Conservation (phyloP, 2,113 vertebrate species). For the Murina feae region DNA sequence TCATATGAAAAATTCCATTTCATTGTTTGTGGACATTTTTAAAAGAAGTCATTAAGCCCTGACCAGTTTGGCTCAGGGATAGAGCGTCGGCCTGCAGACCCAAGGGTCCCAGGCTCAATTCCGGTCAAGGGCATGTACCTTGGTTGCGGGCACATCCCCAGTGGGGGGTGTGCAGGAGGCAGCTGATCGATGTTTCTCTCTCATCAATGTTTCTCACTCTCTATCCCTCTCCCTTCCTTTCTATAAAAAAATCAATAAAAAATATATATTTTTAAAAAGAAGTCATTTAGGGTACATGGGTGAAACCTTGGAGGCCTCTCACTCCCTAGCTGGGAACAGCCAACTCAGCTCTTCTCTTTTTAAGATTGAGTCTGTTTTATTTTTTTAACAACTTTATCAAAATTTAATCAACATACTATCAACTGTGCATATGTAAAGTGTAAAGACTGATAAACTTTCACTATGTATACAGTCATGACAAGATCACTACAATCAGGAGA, state of each 20-base stretch:
- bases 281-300: background rate
- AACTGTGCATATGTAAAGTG: background rate
- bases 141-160: too few species aligned
- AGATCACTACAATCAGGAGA: background rate
- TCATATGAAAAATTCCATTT: background rate
- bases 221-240: too few species aligned
- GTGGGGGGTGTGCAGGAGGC: too few species aligned
- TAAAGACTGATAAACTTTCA: background rate
- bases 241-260: too few species aligned
- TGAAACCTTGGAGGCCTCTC: background rate
- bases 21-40: background rate
- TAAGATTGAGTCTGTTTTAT: background rate
- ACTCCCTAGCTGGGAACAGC: accelerated
- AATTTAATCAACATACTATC: background rate
- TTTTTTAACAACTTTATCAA: background rate
- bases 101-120: too few species aligned
- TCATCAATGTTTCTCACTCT: too few species aligned
- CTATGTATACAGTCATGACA: accelerated
- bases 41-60: background rate
- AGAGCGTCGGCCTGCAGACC: too few species aligned
- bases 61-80: too few species aligned
- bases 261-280: background rate
- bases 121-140: too few species aligned
- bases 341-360: background rate
- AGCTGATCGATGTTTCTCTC: too few species aligned